Evolutionary conservation across 2,797 vertebrate genomes (phyloP), one percentile per base, ranked within the genome.

Genomic region (Leptoclinus maculatus): DNA sequence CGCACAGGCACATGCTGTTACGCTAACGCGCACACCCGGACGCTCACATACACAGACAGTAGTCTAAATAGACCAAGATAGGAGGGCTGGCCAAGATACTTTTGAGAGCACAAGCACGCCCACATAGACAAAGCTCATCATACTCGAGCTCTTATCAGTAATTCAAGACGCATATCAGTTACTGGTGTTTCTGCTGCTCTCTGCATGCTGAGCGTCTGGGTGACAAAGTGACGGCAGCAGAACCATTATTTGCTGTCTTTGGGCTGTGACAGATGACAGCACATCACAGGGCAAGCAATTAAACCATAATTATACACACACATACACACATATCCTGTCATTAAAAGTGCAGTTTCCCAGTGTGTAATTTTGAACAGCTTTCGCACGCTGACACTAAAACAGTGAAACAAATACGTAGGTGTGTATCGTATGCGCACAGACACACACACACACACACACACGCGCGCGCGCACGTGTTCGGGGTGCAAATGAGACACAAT

Each of bases 191-290:
- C 85, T 91, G 92, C 92, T 90, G 88, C 94, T 90, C 90, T 93
- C 88, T 93, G 93, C 94, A 93, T 92, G 91, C 93, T 82, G 91
- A 88, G 86, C 73, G 86, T 89, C 93, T 91, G 88, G 91, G 91
- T 93, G 94, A 94, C 95, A 94, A 93, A 91, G 86, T 93, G 94
- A 95, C 80, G 82, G 91, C 89, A 89, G 92, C 91, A 92, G 86
- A 92, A 88, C 91, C 92, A 95, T 95, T 95, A 95, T 95, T 95
- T 95, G 93, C 92, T 92, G 94, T 95, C 94, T 95, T 93, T 94
- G 93, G 91, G 92, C 94, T 94, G 93, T 94, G 94, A 95, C 94
- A 95, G 94, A 95, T 94, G 94, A 95, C 94, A 94, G 95, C 92
- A 90, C 93, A 94, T 95, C 93, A 94, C 93, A 92, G 91, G 90